Evolutionary conservation across 2,113 vertebrate genomes (phyloP).

Genomic region (human): DNA sequence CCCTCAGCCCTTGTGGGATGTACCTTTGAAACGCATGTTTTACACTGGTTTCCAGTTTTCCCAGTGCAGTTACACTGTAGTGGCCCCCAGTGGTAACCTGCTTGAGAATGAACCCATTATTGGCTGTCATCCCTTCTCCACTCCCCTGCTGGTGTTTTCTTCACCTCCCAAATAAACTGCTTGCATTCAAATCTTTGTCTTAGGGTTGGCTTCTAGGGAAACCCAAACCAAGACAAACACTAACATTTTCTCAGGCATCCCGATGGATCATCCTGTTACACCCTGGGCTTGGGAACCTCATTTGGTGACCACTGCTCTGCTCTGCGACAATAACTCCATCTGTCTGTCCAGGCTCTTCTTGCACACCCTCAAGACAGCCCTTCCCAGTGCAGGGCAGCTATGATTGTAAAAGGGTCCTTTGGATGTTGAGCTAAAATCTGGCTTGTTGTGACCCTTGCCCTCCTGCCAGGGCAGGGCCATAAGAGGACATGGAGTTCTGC

Average conservation of each 20-base stretch:
- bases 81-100: neutral
- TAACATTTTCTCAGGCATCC: neutral
- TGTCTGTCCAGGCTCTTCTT: neutral
- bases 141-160: neutral
- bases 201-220: neutral
- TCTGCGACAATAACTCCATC: neutral
- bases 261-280: neutral
- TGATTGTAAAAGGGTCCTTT: neutral
- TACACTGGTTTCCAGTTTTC: neutral
- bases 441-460: neutral
- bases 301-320: neutral
- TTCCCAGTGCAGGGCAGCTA: neutral
- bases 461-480: neutral
- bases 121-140: neutral
- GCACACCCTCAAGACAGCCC: neutral
- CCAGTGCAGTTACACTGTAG: neutral
- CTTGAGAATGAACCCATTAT: fast-evolving
- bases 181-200: neutral
- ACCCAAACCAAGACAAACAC: neutral
- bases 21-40: neutral
- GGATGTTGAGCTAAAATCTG: neutral
- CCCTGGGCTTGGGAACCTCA: neutral
- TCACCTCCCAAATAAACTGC: neutral
- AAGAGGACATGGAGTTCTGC: neutral
- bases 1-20: neutral